Percentiles rank a stretch among this genome's conserved stretches.
Evolutionary conservation across 2,888 invertebrate species (phyloP).

Genomic region (Caenorhabditis zanzibari): DNA sequence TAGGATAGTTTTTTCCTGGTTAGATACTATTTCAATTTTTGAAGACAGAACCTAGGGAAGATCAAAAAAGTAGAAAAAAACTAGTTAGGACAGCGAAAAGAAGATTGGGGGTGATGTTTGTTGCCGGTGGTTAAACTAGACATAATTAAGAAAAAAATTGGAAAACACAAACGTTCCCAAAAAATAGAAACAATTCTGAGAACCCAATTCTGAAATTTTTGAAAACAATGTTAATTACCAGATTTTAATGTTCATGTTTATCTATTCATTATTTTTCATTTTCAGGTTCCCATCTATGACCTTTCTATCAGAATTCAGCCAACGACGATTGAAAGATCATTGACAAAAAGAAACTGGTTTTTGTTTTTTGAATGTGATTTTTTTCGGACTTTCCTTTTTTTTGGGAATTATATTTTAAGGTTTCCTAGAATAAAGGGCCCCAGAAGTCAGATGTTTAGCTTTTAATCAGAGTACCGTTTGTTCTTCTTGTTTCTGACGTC

Average conservation of each 20-base stretch:
- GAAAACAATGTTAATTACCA: too few species aligned
- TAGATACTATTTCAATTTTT: neutral
- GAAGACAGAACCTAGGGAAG: neutral
- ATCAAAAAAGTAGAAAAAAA: constrained; percentile 22
- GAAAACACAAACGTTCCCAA: neutral
- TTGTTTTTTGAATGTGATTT: constrained; percentile 13
- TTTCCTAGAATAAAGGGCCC: constrained; percentile 2
- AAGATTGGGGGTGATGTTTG: constrained; percentile 24
- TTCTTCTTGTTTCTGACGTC: constrained; percentile 29
- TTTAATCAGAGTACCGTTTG: constrained; percentile 25
- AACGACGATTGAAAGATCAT: constrained; percentile 44
- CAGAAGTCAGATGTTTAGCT: constrained; percentile 47
- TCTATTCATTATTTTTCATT: neutral
- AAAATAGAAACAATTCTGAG: neutral
- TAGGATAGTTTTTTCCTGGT: neutral
- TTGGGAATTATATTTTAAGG: constrained; percentile 5
- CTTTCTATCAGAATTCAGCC: constrained; percentile 29
- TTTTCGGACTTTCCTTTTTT: neutral
- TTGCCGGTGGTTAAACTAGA: constrained; percentile 38
- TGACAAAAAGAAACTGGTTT: constrained; percentile 53
- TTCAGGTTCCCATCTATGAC: constrained; percentile 10
- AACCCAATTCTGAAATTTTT: neutral
- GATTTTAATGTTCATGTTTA: neutral
- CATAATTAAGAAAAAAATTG: neutral
- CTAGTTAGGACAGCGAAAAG: constrained; percentile 13